Evolutionary conservation across 2,888 invertebrate genomes (phyloP).

Genomic region (Fragum fragum): DNA sequence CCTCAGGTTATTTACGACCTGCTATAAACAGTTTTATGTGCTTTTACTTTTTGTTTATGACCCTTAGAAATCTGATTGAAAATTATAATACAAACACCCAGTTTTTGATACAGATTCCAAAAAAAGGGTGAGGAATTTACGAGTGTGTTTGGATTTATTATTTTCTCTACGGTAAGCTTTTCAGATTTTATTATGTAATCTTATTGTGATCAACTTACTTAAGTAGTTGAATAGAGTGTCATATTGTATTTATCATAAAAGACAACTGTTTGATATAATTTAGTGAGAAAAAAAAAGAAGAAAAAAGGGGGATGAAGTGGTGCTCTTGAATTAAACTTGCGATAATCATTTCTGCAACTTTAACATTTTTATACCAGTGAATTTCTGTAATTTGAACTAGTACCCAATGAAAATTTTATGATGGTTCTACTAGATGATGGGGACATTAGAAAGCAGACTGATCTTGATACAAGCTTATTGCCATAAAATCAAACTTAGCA

Average conservation of each 20-base stretch:
- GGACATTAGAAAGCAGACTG: no score
- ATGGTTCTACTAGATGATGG: no score
- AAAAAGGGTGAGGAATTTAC: slow-evolving; percentile 24
- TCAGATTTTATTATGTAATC: slow-evolving; percentile 5
- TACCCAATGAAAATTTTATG: no score
- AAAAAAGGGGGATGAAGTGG: no score
- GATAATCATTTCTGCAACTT: not conserved
- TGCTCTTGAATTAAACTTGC: no score
- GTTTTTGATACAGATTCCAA: slow-evolving; percentile 28
- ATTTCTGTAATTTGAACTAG: no score
- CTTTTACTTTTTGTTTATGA: slow-evolving; percentile 65
- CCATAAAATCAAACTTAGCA: no score
- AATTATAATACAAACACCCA: slow-evolving; percentile 17
- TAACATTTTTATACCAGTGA: no score
- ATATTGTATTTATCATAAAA: no score
- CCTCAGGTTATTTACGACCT: slow-evolving; percentile 61
- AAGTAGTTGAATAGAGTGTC: not conserved
- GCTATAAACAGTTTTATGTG: slow-evolving; percentile 63
- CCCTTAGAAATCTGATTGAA: slow-evolving; percentile 29
- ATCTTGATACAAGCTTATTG: no score
- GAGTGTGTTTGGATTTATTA: slow-evolving; percentile 22
- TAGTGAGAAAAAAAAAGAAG: no score
- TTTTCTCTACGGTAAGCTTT: slow-evolving; percentile 20
- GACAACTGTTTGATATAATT: no score
- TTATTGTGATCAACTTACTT: not conserved